Base-by-base conservation (phyloP, 1,140 invertebrate genomes). In the Platorchestia sp. region DNA sequence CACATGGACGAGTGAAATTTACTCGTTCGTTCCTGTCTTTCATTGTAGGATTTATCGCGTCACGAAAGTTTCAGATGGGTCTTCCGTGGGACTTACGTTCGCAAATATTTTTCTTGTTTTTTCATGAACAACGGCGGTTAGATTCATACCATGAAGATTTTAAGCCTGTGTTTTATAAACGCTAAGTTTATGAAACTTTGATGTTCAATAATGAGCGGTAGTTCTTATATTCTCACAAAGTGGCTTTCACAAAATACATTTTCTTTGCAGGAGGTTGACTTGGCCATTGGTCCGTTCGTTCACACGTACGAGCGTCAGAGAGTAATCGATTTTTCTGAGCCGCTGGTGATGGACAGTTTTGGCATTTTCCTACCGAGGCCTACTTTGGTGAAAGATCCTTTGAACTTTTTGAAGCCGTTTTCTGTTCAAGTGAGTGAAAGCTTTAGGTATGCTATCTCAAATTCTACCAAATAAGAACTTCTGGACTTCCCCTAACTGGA, bases 401-500 rank as follows among this genome's bases (percentile, higher is more conserved):
- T 41, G n/a, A 91, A 51, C n/a, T 95, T 95, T n/a, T 40, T 95
- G 86, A 95, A 95, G 86, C 95, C 95, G 0, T 75, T 95, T n/a
- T 43, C 95, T 90, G 42, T 45, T 45, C 75, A 90, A 51, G 95
- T 95, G 44, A 87, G 95, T 41, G 3, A 43, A 75, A 22, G 36
- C 27, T 75, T 75, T 75, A 36, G 27, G 59, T 10, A 75, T 3
- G 27, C 10, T 75, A 22, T 3, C 27, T 3, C 7, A 22, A 75
- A 10, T 75, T 3, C 3, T 1, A 36, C 36, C 10, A 75, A 75
- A 75, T 10, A 36, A 75, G n/a, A n/a, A 27, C 27, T 19, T 75
- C 1, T 22, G 59, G 59, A 75, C 27, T 75, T 10, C 27, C 1
- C 36, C 3, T 27, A 36, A 75, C n/a, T n/a, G n/a, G n/a, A 75